These are phyloP conservation scores for Etheostoma nigrum DNA, from an alignment of 2,797 vertebrate genomes.

Conservation along the genomic window DNA sequence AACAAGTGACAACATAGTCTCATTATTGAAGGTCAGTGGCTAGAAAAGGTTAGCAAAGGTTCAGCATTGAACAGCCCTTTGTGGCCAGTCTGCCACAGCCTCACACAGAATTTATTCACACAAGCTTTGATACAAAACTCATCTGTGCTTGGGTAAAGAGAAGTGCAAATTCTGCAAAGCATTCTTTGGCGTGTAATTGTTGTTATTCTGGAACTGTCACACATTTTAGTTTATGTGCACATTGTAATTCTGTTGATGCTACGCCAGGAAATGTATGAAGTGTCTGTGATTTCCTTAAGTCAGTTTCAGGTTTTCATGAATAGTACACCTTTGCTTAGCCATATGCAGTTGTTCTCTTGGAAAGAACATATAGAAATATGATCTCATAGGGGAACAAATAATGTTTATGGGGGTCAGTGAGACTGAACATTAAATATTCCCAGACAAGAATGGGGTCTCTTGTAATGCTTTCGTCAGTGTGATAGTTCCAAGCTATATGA, in stretches of 20 bases:
- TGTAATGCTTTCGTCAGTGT: constrained; percentile 38
- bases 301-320: background rate
- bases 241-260: constrained; percentile 32
- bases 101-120: constrained; percentile 73
- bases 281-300: constrained; percentile 2
- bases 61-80: constrained; percentile 80
- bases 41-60: constrained; percentile 83
- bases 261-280: constrained; percentile 5
- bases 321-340: background rate
- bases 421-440: constrained; percentile 32
- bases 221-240: constrained; percentile 46
- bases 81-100: constrained; percentile 65
- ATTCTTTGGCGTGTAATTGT: constrained; percentile 38
- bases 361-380: constrained; percentile 34
- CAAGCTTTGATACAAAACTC: constrained; percentile 71
- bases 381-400: constrained; percentile 30
- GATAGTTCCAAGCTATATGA: constrained; percentile 30
- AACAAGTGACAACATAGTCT: constrained; percentile 85
- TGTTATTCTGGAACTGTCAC: constrained; percentile 64
- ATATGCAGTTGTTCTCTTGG: background rate
- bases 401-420: constrained; percentile 28
- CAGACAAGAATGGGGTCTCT: constrained; percentile 45
- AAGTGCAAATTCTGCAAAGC: constrained; percentile 73
- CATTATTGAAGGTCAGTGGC: constrained; percentile 85
- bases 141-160: constrained; percentile 59